Evolutionary conservation across 2,888 invertebrate genomes (phyloP), one percentile per base, ranked within the genome.

Genomic region (Erebia epiphron): DNA sequence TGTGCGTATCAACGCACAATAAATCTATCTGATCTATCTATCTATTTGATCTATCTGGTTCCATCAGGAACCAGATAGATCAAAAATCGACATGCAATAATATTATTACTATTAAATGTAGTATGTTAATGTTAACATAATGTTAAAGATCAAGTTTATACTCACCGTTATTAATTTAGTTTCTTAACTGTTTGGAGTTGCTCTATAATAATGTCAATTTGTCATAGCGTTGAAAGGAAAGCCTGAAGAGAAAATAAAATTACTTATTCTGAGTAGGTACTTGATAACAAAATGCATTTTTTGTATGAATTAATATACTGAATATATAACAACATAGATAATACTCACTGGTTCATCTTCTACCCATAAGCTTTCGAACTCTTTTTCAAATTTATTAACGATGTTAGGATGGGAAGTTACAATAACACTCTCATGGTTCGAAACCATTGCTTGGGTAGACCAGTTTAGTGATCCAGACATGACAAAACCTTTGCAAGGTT

Each of bases 381-480:
- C 95, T 41, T 86, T 83, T 62, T 90, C 84, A 80, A 95, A 96
- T 67, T 93, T 90, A 46, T 82, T 77, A 0, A 96, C 94, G 63
- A 95, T 86, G 8, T 88, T 83, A 1, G 80, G 77, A 72, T 95
- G 89, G 72, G 95, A 95, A 11, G 95, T 95, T 57, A 97, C 94
- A 18, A 96, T 83, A 9, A 96, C 90, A 82, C 96, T 96, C 83
- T 97, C 97, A 79, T 94, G 94, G 83, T 97, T 97, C 14, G 96
- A 95, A 72, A 94, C 94, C 83, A 96, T 94, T 1, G 96, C 97
- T 78, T 95, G 94, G 73, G 94, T 93, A 1, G 97, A 97, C 96
- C 97, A 97, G 84, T 97, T 97, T 73, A 96, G 93, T 61, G 96
- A 96, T 54, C 97, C 97, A 73, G 94, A 95, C 80, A 97, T 94